Base-by-base conservation (phyloP, 2,797 vertebrate species). In the Hirundo rustica region DNA sequence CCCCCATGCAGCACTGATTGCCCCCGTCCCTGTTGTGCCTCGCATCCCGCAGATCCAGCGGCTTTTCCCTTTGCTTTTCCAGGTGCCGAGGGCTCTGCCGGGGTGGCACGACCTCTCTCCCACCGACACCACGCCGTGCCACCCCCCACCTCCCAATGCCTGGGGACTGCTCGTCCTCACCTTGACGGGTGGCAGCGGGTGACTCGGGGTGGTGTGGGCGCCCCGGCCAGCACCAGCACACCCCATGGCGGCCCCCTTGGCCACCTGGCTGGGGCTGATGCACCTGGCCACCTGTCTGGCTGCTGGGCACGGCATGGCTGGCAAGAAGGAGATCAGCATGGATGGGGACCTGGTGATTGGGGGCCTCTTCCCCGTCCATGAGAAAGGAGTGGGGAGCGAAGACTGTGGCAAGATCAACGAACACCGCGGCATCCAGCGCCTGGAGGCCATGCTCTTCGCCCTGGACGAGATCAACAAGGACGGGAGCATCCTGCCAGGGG, bases 371-470 rank as follows among this genome's bases (percentile, higher is more conserved):
- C 99, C 99, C 0, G 98, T 99, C 60, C 99, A 99, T 11, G 98
- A 99, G 94, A 99, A 99, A 95, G 99, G 99, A 14, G 98, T 98
- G 6, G 98, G 98, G 16, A 96, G 92, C 0, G 98, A 99, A 97
- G 99, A 99, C 92, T 99, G 99, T 0, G 99, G 99, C 29, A 98
- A 98, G 71, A 99, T 99, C 97, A 99, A 99, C 0, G 98, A 99
- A 83, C 98, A 99, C 80, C 98, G 99, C 16, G 99, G 99, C 27
- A 99, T 99, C 97, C 99, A 99, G 97, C 98, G 99, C 80, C 98
- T 99, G 88, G 99, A 99, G 94, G 99, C 99, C 97, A 99, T 99
- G 99, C 98, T 99, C 73, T 98, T 99, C 2, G 99, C 99, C 1
- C 97, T 99, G 71, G 99, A 99, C 7, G 98, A 98, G 96, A 99